These are phyloP conservation scores for Gila robusta DNA, from an alignment of 2,797 vertebrate genomes.

Conservation along the genomic window DNA sequence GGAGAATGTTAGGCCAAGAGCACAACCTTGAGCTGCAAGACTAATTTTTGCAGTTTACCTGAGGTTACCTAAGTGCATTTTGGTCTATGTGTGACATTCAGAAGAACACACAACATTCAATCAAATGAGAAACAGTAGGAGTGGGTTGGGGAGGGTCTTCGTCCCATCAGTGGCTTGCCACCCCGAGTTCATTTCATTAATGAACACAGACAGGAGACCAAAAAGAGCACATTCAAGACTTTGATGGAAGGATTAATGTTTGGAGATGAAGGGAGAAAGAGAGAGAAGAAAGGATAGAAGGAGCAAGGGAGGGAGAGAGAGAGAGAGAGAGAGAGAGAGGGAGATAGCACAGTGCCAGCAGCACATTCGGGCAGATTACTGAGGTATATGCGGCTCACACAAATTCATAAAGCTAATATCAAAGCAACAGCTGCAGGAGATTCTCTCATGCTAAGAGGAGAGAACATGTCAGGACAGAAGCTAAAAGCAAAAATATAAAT, in stretches of 20 bases:
- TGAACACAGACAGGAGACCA: slow-evolving; percentile 28
- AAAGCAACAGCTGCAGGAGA: slow-evolving; percentile 79
- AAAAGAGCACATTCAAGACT: slow-evolving; percentile 49
- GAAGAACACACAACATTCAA: slow-evolving; percentile 61
- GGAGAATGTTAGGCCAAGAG: slow-evolving; percentile 9
- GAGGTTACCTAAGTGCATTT: slow-evolving; percentile 33
- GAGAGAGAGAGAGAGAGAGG: slow-evolving; percentile 34
- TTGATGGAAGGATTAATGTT: slow-evolving; percentile 71
- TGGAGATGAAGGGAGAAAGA: slow-evolving; percentile 26
- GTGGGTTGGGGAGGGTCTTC: slow-evolving; percentile 16
- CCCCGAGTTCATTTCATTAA: slow-evolving; percentile 54
- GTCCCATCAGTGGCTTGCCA: slow-evolving; percentile 51
- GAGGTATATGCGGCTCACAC: slow-evolving; percentile 65
- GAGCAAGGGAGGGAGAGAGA: slow-evolving; percentile 26
- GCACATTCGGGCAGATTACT: slow-evolving; percentile 70
- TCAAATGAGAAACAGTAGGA: slow-evolving; percentile 61
- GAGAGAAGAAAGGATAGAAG: slow-evolving; percentile 11
- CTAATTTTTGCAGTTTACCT: slow-evolving; percentile 17
- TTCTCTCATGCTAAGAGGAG: slow-evolving; percentile 54
- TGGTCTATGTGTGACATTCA: slow-evolving; percentile 19
- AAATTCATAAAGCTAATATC: slow-evolving; percentile 78
- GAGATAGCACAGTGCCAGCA: slow-evolving; percentile 38
- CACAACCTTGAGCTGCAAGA: background rate
- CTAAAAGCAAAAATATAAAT: slow-evolving; percentile 71
- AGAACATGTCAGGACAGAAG: slow-evolving; percentile 70